Percentiles rank a stretch among this genome's conserved stretches.
Conservation (phyloP, 2,797 vertebrate genomes). For the Falco naumanni region DNA sequence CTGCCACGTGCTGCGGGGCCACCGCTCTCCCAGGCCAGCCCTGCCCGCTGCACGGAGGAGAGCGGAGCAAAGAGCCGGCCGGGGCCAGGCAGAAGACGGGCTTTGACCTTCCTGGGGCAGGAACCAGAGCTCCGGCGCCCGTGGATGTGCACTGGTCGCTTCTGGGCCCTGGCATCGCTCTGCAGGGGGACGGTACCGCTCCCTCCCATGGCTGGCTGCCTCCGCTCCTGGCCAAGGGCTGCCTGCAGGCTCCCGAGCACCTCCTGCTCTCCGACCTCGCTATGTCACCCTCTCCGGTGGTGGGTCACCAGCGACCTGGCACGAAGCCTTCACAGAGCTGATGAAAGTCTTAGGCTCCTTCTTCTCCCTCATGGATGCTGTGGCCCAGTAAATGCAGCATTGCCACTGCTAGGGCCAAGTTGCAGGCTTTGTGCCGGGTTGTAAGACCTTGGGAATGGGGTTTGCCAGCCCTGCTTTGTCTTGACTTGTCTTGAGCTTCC, state of each 20-base stretch:
- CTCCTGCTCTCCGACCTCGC: not conserved
- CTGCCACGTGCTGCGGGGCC: not conserved
- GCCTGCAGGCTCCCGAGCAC: not conserved
- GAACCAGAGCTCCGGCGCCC: not conserved
- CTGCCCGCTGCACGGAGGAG: not conserved
- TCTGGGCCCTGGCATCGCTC: too few species aligned
- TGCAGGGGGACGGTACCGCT: too few species aligned
- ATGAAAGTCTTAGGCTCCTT: not conserved
- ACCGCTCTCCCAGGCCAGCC: not conserved
- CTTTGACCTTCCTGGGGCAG: not conserved
- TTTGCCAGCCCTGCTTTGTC: not conserved
- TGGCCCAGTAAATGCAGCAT: too few species aligned
- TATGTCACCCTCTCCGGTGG: not conserved
- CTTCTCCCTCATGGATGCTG: not conserved
- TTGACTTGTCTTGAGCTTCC: not conserved
- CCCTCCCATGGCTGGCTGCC: not conserved
- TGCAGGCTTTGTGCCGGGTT: not conserved
- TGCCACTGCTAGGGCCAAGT: not conserved
- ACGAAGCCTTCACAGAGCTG: not conserved
- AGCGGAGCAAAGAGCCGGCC: not conserved
- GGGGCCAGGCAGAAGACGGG: too few species aligned
- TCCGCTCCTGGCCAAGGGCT: not conserved
- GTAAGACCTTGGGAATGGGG: not conserved
- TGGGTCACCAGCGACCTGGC: not conserved
- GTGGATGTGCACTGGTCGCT: not conserved